Conservation (phyloP, 2,888 invertebrate species). For the Poecilobothrus nobilitatus region DNA sequence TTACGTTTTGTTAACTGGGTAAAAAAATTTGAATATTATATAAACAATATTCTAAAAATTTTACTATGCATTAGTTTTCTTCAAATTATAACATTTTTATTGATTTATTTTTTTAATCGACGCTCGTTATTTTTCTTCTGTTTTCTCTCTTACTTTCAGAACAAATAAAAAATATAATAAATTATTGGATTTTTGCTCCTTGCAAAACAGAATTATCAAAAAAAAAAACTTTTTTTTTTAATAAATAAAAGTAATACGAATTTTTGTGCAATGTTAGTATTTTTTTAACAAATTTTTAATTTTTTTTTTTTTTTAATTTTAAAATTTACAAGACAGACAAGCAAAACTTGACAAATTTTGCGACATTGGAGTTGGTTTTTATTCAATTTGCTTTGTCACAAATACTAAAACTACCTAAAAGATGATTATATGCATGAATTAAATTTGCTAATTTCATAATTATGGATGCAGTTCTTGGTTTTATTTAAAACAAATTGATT, state of each 20-base stretch:
- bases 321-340: not conserved
- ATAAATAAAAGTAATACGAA: not conserved
- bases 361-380: too few species aligned
- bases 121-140: not conserved
- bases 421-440: too few species aligned
- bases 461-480: too few species aligned
- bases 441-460: too few species aligned
- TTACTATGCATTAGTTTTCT: not conserved
- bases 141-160: conserved; percentile 11
- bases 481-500: too few species aligned
- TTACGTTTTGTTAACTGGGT: too few species aligned
- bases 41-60: too few species aligned
- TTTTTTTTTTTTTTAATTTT: not conserved
- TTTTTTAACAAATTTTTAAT: not conserved
- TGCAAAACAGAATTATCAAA: not conserved
- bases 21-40: too few species aligned
- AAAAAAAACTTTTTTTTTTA: not conserved
- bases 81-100: conserved; percentile 1
- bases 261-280: not conserved
- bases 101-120: conserved; percentile 2
- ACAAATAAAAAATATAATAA: not conserved
- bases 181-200: conserved; percentile 3
- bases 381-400: too few species aligned
- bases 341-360: too few species aligned
- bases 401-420: too few species aligned